Conservation (phyloP, 1,140 invertebrate species). For the Zaprionus taronus region DNA sequence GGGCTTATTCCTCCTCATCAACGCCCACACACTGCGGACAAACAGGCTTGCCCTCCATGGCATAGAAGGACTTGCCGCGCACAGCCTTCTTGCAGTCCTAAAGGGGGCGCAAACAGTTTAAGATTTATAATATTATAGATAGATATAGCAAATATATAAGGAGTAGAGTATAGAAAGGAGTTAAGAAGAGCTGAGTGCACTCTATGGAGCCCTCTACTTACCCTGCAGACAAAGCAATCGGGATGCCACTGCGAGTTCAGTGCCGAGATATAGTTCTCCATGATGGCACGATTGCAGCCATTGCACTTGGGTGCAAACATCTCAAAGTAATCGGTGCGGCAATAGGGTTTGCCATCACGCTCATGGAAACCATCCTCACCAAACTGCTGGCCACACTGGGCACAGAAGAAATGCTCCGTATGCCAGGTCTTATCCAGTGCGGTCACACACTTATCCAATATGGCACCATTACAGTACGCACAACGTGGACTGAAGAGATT, state of each 20-base stretch:
- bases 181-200: not conserved
- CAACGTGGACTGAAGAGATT: constrained; percentile 99
- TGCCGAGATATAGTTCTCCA: constrained; percentile 99
- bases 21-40: constrained; percentile 95
- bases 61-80: constrained; percentile 97
- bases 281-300: constrained; percentile 97
- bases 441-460: constrained; percentile 99
- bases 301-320: constrained; percentile 99
- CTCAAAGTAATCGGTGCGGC: constrained; percentile 97
- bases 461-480: constrained; percentile 99
- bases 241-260: constrained; percentile 99
- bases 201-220: constrained; percentile 86
- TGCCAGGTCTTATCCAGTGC: constrained; percentile 99
- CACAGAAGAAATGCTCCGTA: constrained; percentile 99
- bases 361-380: constrained; percentile 98
- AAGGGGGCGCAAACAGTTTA: constrained; percentile 32
- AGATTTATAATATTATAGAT: not conserved
- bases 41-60: constrained; percentile 95
- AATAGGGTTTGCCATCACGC: constrained; percentile 96
- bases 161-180: not conserved
- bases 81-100: constrained; percentile 97
- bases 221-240: constrained; percentile 99
- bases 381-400: constrained; percentile 98
- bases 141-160: not conserved
- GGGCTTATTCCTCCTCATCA: constrained; percentile 90